These are phyloP conservation scores for Aleadryas rufinucha DNA, from an alignment of 2,113 vertebrate genomes.

Conservation along the genomic window DNA sequence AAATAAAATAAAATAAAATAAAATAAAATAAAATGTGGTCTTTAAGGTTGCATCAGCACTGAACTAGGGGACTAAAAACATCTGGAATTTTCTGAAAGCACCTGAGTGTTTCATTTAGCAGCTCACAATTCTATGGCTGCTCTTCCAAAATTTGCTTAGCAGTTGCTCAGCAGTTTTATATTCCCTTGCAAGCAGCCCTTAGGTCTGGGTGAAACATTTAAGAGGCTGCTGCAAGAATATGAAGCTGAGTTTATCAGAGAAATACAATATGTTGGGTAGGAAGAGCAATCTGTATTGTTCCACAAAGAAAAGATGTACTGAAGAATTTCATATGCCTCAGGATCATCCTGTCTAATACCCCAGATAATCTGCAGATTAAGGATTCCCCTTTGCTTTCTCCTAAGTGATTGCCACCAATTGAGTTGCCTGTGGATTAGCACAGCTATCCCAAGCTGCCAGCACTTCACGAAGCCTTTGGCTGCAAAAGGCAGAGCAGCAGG, in stretches of 20 bases:
- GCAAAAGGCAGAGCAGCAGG: neutral
- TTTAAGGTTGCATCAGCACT: neutral
- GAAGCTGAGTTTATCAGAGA: neutral
- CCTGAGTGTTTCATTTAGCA: neutral
- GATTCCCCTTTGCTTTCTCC: neutral
- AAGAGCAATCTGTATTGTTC: neutral
- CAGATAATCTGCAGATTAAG: neutral
- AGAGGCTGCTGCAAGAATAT: neutral
- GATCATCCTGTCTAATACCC: neutral
- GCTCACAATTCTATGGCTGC: fast-evolving
- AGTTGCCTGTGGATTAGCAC: neutral
- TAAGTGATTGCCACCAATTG: neutral
- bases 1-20: neutral
- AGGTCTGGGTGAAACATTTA: neutral
- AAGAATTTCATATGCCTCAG: neutral
- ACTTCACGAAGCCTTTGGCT: neutral
- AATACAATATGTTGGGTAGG: neutral
- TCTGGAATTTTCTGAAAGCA: neutral
- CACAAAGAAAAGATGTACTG: neutral
- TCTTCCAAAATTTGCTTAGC: neutral
- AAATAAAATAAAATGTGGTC: neutral
- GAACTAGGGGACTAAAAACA: neutral
- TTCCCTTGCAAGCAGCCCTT: neutral
- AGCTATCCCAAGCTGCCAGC: neutral
- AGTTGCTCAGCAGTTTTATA: neutral